Conservation (phyloP, 1,140 invertebrate species). For the Melanaphis sacchari region DNA sequence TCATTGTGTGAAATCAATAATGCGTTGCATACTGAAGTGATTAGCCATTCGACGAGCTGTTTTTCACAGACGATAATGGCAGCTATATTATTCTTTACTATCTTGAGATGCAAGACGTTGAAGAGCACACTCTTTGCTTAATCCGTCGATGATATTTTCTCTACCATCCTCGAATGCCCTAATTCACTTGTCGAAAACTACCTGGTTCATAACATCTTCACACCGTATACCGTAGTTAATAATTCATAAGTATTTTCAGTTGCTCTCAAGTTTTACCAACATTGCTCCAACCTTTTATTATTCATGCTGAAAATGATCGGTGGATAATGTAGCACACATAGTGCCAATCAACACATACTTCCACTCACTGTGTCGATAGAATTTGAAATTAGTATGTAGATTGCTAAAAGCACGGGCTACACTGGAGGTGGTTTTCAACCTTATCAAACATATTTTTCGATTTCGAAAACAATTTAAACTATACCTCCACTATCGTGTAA, state of each 20-base stretch:
- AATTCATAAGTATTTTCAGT: background rate
- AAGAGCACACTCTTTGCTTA: background rate
- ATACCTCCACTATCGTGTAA: too few relatives aligned
- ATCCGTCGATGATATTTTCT: background rate
- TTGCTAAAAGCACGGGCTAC: too few relatives aligned
- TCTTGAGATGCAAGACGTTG: background rate
- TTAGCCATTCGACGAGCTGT: background rate
- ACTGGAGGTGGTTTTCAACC: too few relatives aligned
- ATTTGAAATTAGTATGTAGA: too few relatives aligned
- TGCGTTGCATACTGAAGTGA: background rate
- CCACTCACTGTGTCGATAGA: too few relatives aligned
- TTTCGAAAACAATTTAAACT: too few relatives aligned
- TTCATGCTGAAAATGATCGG: background rate
- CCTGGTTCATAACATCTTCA: background rate
- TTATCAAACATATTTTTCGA: too few relatives aligned
- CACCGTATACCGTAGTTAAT: background rate
- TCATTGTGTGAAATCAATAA: background rate
- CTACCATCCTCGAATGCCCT: background rate
- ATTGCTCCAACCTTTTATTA: background rate
- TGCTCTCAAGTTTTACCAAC: background rate
- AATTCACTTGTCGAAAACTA: background rate
- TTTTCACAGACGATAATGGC: background rate
- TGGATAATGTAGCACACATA: background rate
- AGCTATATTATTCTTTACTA: background rate
- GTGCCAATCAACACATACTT: background rate